phyloP scores from a whole-genome alignment of 2,888 invertebrate species.

The Torymus tubicola region DNA sequence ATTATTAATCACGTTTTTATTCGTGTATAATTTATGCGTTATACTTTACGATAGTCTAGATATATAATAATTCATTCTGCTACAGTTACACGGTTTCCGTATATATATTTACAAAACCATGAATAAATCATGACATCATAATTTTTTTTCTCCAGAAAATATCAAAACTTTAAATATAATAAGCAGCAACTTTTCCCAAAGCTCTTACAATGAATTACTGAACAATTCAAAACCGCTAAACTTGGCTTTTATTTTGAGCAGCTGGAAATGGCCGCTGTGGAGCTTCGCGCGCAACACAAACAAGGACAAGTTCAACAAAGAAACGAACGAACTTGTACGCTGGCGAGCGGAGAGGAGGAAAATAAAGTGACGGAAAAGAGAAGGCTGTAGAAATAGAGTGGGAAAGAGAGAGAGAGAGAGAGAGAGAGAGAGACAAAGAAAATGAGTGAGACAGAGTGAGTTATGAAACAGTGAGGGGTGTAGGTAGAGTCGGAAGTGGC shows the following conservation, averaged over 20 bases:
- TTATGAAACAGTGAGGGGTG: conserved; percentile 37
- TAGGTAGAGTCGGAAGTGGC: conserved; percentile 33
- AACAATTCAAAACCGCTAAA: conserved; percentile 42
- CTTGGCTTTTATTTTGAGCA: conserved; percentile 44
- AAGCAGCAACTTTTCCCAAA: conserved; percentile 5
- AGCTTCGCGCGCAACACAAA: conserved; percentile 30
- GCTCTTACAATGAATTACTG: conserved; percentile 31
- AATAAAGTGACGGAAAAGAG: conserved; percentile 11
- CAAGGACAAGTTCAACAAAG: conserved; percentile 48
- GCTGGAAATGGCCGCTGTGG: conserved; percentile 23
- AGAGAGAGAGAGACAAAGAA: neutral
- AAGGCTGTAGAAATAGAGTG: neutral
- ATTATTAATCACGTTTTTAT: too few relatives aligned
- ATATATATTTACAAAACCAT: too few relatives aligned
- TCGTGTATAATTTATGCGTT: too few relatives aligned
- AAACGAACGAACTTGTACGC: conserved; percentile 41
- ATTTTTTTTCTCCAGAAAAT: neutral
- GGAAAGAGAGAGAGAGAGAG: neutral
- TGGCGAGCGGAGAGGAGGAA: neutral
- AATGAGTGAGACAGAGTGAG: neutral
- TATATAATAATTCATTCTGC: too few relatives aligned
- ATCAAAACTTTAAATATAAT: conserved; percentile 4
- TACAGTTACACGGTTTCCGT: too few relatives aligned
- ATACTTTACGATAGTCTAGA: too few relatives aligned
- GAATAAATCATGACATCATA: neutral